Conservation (phyloP, 2,797 vertebrate genomes). For the Diceros bicornis region DNA sequence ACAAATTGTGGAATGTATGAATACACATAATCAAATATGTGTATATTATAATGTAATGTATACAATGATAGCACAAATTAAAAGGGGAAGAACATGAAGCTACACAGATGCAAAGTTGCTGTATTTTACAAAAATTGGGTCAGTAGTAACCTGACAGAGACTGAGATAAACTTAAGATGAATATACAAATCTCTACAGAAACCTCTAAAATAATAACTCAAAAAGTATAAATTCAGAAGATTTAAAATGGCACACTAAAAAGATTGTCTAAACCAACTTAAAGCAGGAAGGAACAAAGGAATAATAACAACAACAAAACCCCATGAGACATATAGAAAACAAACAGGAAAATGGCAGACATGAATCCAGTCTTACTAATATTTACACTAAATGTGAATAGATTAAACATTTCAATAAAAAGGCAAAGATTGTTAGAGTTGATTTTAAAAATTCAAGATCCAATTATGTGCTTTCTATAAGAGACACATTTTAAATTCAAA, state of each 20-base stretch:
- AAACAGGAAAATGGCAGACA: neutral
- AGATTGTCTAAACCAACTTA: neutral
- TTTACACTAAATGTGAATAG: neutral
- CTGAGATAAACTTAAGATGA: neutral
- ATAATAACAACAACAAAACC: neutral
- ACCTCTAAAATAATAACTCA: neutral
- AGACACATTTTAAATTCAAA: neutral
- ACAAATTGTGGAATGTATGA: neutral
- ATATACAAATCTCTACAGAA: neutral
- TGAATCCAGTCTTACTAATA: neutral
- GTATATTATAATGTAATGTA: neutral
- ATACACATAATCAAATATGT: neutral
- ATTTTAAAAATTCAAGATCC: neutral
- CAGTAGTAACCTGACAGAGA: neutral
- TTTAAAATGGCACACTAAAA: neutral
- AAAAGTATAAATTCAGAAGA: neutral
- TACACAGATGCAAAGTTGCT: neutral
- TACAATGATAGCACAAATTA: neutral
- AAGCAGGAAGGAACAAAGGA: neutral
- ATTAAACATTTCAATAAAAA: neutral
- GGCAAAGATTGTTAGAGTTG: neutral
- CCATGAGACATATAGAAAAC: neutral
- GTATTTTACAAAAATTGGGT: neutral
- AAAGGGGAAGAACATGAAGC: neutral
- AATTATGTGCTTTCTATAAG: neutral